Evolutionary conservation across 1,140 invertebrate genomes (phyloP).

Genomic region (Rhopalosiphum padi): DNA sequence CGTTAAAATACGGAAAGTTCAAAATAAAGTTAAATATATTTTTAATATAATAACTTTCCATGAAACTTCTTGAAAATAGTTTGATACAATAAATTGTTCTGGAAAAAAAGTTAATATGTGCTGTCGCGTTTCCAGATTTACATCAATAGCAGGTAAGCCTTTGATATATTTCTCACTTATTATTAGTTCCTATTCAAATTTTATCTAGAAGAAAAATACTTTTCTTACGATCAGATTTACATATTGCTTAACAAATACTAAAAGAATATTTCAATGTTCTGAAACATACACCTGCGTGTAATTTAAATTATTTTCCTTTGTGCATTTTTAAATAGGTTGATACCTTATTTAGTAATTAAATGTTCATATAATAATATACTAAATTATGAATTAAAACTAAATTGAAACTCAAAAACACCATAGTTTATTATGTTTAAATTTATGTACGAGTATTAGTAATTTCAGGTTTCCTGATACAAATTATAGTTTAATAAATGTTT

Average conservation of each 20-base stretch:
- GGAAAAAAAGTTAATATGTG: neutral
- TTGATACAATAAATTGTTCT: neutral
- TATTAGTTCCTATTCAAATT: neutral
- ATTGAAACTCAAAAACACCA: neutral
- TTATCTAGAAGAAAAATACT: neutral
- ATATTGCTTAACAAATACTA: too few species aligned
- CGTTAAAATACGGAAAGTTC: neutral
- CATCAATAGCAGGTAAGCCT: too few species aligned
- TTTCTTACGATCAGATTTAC: too few species aligned
- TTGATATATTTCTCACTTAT: neutral
- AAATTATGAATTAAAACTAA: neutral
- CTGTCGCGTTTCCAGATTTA: neutral
- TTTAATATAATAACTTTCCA: neutral
- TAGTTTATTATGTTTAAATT: neutral
- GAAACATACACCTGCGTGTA: neutral
- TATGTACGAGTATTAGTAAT: too few species aligned
- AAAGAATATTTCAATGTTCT: neutral
- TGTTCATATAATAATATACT: neutral
- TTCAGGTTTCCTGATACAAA: too few species aligned
- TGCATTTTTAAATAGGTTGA: accelerated
- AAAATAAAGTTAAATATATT: neutral
- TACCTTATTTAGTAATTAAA: neutral
- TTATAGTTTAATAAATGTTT: too few species aligned
- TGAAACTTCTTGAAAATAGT: neutral
- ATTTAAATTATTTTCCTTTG: neutral